Base-by-base conservation (phyloP, 1,140 invertebrate species). In the Brachystomella parvula region DNA sequence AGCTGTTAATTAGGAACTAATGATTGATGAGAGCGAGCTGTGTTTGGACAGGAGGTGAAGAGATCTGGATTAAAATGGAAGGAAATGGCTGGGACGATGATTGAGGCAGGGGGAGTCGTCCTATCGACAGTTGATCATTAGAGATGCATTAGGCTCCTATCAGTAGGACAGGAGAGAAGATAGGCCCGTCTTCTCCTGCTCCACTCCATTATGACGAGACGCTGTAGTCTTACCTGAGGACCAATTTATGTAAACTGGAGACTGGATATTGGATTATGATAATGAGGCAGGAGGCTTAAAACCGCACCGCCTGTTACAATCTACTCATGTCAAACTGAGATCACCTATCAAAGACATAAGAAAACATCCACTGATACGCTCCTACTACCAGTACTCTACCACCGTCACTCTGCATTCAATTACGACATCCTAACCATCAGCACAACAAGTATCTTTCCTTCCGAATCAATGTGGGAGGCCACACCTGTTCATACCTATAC, bases 241-340 rank as follows among this genome's bases (percentile, higher is more conserved):
- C 15, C 49, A 53, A 53, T 53, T 53, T 53, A 24, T 24, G 49
- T 53, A 53, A 53, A 24, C 49, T 53, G 49, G 49, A 53, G 49
- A 6, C 49, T 53, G 49, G 49, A 53, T 19, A 26, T 15, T 15
- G 24, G 49, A 53, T 53, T 53, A 53, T 15, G 49, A 53, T 53
- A 53, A 53, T 53, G 49, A 26, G 24, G 24, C 49, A 53, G 12
- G 24, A 9, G 49, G 15, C 49, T 44, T 9, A 12, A 9, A 44
- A 53, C 49, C 49, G 49, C 49, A 53, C 49, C 24, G 3, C 6
- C 9, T 53, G 3, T 6, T 26, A 6, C 49, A 53, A 39, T 39
- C 35, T 39, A 9, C 35, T 39, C 35, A n/a, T n/a, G n/a, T n/a
- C n/a, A n/a, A n/a, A n/a, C n/a, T n/a, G n/a, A n/a, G n/a, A n/a